phyloP scores from a whole-genome alignment of 2,888 invertebrate species.

The Arctia plantaginis region DNA sequence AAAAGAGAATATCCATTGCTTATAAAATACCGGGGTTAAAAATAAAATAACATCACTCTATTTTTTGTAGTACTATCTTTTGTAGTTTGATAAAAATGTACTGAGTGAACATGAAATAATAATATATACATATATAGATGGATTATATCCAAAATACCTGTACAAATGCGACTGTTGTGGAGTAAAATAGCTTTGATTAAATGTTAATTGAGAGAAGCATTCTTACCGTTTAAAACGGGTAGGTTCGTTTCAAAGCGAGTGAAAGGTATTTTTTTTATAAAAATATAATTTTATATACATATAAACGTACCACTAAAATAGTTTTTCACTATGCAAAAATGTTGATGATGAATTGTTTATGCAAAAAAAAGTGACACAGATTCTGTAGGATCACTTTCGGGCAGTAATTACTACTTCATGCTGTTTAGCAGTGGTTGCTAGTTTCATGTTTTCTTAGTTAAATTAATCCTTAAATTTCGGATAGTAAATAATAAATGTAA shows the following conservation, averaged over 20 bases:
- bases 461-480: constrained; percentile 25
- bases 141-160: not conserved
- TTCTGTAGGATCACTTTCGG: constrained; percentile 32
- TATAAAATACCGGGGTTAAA: constrained; percentile 16
- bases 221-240: constrained; percentile 13
- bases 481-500: constrained; percentile 29
- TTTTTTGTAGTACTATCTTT: not conserved
- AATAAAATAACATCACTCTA: constrained; percentile 4
- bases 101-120: not conserved
- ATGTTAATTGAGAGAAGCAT: not conserved
- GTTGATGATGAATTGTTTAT: constrained; percentile 10
- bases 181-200: not conserved
- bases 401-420: constrained; percentile 43
- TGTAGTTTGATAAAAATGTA: not conserved
- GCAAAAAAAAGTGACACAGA: constrained; percentile 28
- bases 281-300: constrained; percentile 31
- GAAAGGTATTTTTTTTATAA: constrained; percentile 22
- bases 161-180: not conserved
- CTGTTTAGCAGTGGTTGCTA: constrained; percentile 22
- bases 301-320: constrained; percentile 30
- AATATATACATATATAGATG: not conserved
- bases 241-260: constrained; percentile 23
- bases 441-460: constrained; percentile 44
- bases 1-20: constrained; percentile 21
- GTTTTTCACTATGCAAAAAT: constrained; percentile 28